A percentile compares a stretch with the other conserved stretches of the same genome.
phyloP scores from a whole-genome alignment of 1,140 invertebrate genomes.

The Antheraea mylitta region DNA sequence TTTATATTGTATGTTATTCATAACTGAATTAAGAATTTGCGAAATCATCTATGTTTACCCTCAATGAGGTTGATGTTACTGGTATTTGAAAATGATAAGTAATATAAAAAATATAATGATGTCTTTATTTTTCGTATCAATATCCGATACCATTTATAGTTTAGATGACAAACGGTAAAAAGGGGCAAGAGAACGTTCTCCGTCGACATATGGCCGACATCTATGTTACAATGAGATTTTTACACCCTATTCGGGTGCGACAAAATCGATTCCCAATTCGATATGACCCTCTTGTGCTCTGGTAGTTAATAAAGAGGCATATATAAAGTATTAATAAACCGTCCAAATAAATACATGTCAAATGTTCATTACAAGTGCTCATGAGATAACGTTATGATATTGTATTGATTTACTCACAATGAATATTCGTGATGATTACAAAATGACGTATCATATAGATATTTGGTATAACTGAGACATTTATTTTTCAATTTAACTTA shows the following conservation, averaged over 20 bases:
- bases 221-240: constrained; percentile 68
- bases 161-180: constrained; percentile 15
- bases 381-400: no score
- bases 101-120: neutral
- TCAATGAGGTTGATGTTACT: neutral
- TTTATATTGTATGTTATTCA: no score
- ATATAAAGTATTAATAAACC: constrained; percentile 20
- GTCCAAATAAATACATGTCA: no score
- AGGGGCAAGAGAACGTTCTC: constrained; percentile 29
- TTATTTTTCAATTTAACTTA: no score
- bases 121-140: constrained; percentile 10
- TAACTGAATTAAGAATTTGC: no score
- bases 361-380: no score
- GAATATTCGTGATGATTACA: no score
- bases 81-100: neutral
- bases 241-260: constrained; percentile 72
- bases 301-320: constrained; percentile 37
- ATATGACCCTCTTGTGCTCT: constrained; percentile 61
- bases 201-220: constrained; percentile 64
- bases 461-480: no score
- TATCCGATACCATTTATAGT: constrained; percentile 5
- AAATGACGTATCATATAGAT: no score
- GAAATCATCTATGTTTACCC: neutral
- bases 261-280: constrained; percentile 73
- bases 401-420: no score